Conservation (phyloP, 1,140 invertebrate species). For the Papilio machaon region DNA sequence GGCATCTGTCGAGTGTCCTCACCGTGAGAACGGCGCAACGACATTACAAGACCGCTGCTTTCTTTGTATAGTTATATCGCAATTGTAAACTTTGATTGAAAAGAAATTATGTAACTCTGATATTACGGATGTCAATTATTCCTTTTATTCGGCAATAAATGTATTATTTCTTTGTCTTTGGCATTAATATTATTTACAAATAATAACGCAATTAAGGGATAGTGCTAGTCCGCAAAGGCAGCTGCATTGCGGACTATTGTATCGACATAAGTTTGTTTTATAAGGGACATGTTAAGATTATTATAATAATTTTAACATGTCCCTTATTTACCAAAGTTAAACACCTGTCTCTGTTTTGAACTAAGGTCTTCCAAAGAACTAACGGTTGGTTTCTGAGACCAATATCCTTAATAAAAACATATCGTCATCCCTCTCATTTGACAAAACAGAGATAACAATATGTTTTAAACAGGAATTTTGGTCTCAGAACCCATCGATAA, state of each 20-base stretch:
- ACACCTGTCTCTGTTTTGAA: too few relatives aligned
- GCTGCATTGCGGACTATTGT: constrained; percentile 4
- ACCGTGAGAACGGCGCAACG: not conserved
- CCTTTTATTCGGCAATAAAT: not conserved
- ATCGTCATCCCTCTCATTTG: too few relatives aligned
- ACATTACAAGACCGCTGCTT: not conserved
- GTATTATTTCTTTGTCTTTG: not conserved
- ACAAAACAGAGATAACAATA: too few relatives aligned
- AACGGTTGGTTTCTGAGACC: too few relatives aligned
- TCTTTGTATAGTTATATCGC: not conserved
- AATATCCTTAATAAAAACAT: too few relatives aligned
- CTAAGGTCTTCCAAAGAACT: too few relatives aligned
- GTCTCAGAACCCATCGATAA: too few relatives aligned
- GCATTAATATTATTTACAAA: not conserved
- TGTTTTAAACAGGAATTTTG: too few relatives aligned
- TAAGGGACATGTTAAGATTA: not conserved
- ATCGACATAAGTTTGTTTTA: not conserved
- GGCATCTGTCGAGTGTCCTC: constrained; percentile 10
- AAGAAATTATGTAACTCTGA: not conserved
- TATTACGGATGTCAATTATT: not conserved
- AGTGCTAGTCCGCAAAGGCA: not conserved
- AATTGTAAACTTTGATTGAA: not conserved
- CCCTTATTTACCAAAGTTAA: too few relatives aligned
- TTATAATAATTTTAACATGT: not conserved
- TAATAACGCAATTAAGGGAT: constrained; percentile 1